A percentile compares a stretch with the other conserved stretches of the same genome.
Evolutionary conservation across 2,888 invertebrate genomes (phyloP).

Genomic region (Choristoneura rosaceana): DNA sequence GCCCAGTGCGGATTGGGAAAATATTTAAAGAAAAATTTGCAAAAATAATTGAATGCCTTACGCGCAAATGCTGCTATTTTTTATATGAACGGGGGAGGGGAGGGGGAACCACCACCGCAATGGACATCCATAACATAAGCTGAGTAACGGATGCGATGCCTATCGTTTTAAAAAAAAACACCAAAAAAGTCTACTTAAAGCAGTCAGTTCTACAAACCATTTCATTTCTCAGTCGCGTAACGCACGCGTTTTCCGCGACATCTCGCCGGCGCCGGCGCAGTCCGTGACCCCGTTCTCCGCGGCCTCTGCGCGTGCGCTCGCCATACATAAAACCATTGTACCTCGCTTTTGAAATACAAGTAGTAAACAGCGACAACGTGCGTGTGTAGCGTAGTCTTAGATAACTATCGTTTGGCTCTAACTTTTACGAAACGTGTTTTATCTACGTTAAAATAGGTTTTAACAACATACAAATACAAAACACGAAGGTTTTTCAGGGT

Average conservation of each 20-base stretch:
- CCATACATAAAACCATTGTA: constrained; percentile 38
- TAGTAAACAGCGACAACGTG: not conserved
- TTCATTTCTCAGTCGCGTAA: not conserved
- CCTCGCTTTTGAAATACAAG: constrained; percentile 30
- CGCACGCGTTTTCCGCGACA: constrained; percentile 27
- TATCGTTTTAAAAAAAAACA: too few species aligned
- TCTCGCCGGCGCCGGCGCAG: constrained; percentile 30
- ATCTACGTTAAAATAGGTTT: too few species aligned
- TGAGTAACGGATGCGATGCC: too few species aligned
- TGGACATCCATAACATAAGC: too few species aligned
- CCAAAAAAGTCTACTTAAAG: not conserved
- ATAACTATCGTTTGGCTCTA: not conserved
- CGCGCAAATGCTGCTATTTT: too few species aligned
- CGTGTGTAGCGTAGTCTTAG: not conserved
- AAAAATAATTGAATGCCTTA: too few species aligned
- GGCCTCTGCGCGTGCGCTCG: constrained; percentile 37
- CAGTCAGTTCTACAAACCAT: not conserved
- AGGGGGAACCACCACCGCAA: too few species aligned
- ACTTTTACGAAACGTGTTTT: not conserved
- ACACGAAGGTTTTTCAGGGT: not conserved
- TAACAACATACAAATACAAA: too few species aligned
- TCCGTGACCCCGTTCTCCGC: constrained; percentile 38
- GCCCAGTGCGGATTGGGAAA: too few species aligned
- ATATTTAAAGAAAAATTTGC: too few species aligned
- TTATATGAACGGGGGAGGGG: too few species aligned